Evolutionary conservation across 2,113 vertebrate species (phyloP), one percentile per base, ranked within the genome.

Genomic region (Caranx ignobilis): DNA sequence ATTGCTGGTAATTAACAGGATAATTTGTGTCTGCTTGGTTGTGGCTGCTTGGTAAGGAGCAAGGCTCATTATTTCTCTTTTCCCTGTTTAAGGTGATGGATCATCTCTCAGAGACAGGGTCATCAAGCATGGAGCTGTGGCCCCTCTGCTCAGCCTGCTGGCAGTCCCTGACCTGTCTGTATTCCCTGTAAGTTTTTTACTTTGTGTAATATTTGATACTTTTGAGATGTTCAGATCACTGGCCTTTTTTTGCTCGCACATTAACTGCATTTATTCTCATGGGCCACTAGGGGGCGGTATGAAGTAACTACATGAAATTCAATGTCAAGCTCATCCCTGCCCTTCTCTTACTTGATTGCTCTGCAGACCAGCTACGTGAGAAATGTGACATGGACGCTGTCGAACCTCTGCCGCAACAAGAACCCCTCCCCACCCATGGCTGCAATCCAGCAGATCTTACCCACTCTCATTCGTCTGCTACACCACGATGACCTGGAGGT

Each of bases 371-470:
- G 96, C 6, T 99, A 98, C 73, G 88, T 99, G 56, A 96, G 97
- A 54, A 99, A 99, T 11, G 89, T 99, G 37, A 99, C 98, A 0
- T 99, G 98, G 98, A 98, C 97, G 0, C 85, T 99, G 77, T 99
- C 97, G 9, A 99, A 99, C 93, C 94, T 99, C 72, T 99, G 98
- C 86, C 98, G 97, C n/a, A 99, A 99, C 79, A 99, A 99, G 94
- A 98, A 98, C 84, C 98, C 98, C 0, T 96, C 96, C 0, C 98
- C 98, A 3, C 98, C 97, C 0, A 80, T 98, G 34, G 88, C 93
- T 1, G 97, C 98, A 0, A 88, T 99, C 60, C 94, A 96, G 79
- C 95, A 98, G 89, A 95, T 99, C 69, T 89, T 99, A 9, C 97
- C 98, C 0, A 91, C 96, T 1, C 94, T 99, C 0, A 82, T 97